phyloP scores from a whole-genome alignment of 2,113 vertebrate genomes.

The Polyodon spathula region DNA sequence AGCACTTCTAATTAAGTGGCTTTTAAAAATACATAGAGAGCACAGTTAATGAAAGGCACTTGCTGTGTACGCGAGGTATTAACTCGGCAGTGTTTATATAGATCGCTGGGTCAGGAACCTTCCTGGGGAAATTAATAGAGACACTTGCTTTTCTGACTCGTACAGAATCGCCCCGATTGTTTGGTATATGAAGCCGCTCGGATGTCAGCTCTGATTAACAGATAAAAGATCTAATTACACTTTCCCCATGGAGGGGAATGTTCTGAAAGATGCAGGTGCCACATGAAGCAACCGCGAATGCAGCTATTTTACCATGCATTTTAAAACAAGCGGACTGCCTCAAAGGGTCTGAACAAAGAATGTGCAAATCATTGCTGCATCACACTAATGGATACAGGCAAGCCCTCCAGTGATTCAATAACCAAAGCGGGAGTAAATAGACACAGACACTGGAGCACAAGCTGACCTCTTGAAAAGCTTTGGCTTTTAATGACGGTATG shows the following conservation, averaged over 20 bases:
- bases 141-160: not conserved
- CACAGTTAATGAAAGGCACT: slow-evolving; percentile 10
- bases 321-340: no score
- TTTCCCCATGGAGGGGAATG: not conserved
- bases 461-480: no score
- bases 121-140: not conserved
- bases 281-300: no score
- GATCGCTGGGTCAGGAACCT: slow-evolving; percentile 1
- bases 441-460: no score
- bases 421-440: no score
- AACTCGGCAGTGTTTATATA: slow-evolving; percentile 6
- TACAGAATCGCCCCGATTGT: not conserved
- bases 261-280: no score
- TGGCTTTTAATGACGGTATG: no score
- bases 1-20: slow-evolving; percentile 38
- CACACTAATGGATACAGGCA: no score
- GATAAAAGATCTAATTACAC: not conserved
- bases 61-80: slow-evolving; percentile 15
- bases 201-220: slow-evolving; percentile 4
- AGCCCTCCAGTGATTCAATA: no score
- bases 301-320: no score
- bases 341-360: no score
- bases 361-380: no score
- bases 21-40: slow-evolving; percentile 22
- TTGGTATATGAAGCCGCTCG: not conserved